Evolutionary conservation across 2,113 vertebrate genomes (phyloP).

Genomic region (Silurus asotus): DNA sequence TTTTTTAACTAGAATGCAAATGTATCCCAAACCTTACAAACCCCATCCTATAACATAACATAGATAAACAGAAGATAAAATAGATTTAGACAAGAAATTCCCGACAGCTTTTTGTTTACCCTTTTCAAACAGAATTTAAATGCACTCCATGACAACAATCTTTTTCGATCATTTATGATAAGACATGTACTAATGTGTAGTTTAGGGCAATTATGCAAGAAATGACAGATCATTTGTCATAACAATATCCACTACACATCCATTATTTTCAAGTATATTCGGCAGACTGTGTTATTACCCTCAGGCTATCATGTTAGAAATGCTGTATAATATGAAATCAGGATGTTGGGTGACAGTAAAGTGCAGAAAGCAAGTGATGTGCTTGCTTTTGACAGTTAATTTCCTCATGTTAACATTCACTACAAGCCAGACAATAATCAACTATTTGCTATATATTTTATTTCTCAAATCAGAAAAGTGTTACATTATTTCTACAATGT

Average conservation of each 20-base stretch:
- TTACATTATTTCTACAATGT: not conserved
- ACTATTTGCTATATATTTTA: slow-evolving; percentile 40
- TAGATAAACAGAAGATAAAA: not conserved
- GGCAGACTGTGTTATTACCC: slow-evolving; percentile 6
- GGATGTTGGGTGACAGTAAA: slow-evolving; percentile 61
- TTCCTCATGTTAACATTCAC: slow-evolving; percentile 66
- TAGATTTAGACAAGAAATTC: not conserved
- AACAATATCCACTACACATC: not conserved
- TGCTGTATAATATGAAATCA: slow-evolving; percentile 42
- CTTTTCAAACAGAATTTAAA: not conserved
- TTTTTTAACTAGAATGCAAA: not conserved
- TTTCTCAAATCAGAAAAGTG: not conserved
- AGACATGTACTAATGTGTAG: not conserved
- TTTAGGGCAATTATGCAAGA: slow-evolving; percentile 15
- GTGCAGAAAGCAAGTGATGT: slow-evolving; percentile 48
- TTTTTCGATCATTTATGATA: not conserved
- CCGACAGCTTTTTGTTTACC: not conserved
- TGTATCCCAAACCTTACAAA: not conserved
- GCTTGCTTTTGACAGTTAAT: slow-evolving; percentile 52
- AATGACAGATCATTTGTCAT: slow-evolving; percentile 14
- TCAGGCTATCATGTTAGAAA: slow-evolving; percentile 9
- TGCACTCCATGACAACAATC: not conserved
- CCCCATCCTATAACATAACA: too few species aligned
- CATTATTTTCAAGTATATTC: not conserved
- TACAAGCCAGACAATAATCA: slow-evolving; percentile 56